phyloP scores from a whole-genome alignment of 2,888 invertebrate species.

The Megalurothrips usitatus region DNA sequence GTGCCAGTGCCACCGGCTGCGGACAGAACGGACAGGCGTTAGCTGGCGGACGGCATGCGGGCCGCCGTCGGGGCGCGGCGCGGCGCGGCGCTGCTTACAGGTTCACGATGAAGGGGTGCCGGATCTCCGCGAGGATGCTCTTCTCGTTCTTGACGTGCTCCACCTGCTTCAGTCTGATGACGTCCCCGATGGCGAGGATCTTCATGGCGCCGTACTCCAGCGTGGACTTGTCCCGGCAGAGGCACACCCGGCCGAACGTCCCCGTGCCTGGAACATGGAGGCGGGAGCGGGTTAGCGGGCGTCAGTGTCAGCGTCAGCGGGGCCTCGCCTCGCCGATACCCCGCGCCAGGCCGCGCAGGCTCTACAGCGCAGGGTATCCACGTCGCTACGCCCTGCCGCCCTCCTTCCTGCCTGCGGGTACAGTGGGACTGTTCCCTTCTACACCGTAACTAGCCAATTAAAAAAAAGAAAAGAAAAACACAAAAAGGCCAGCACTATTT shows the following conservation, averaged over 20 bases:
- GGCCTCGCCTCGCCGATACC: too few species aligned
- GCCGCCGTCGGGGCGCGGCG: too few species aligned
- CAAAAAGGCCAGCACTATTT: too few species aligned
- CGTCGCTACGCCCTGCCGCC: too few species aligned
- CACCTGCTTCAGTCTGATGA: constrained; percentile 91
- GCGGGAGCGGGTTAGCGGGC: background rate
- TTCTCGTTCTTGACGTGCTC: constrained; percentile 98
- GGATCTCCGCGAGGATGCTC: constrained; percentile 80
- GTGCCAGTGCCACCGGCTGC: constrained; percentile 86
- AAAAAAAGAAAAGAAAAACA: too few species aligned
- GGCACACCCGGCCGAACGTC: constrained; percentile 91
- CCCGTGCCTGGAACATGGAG: constrained; percentile 70
- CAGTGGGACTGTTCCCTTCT: too few species aligned
- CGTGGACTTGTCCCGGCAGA: constrained; percentile 77
- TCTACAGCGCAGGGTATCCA: too few species aligned
- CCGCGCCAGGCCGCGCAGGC: too few species aligned
- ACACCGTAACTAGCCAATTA: too few species aligned
- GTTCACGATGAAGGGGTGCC: constrained; percentile 94
- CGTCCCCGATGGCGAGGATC: constrained; percentile 86
- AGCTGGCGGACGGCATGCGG: background rate
- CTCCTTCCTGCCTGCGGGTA: too few species aligned
- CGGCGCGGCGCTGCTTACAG: constrained; percentile 59
- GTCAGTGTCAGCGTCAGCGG: too few species aligned
- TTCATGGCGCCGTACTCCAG: constrained; percentile 89
- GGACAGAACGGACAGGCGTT: constrained; percentile 40